These are phyloP conservation scores for Pollicipes pollicipes DNA, from an alignment of 1,140 invertebrate species.

Conservation along the genomic window DNA sequence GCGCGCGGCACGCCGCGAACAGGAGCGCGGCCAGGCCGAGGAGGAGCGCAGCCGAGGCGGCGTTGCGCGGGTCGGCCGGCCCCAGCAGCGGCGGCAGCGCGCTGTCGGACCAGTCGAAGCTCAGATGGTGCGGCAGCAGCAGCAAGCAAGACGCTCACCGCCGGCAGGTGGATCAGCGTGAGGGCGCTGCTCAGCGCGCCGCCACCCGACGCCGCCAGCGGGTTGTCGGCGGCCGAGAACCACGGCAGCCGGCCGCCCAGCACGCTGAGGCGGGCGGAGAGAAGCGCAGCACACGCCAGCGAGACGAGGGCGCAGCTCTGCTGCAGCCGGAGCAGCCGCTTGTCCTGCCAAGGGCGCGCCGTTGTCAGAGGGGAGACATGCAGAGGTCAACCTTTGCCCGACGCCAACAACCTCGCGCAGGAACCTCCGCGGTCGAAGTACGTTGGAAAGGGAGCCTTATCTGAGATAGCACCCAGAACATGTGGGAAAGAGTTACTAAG, in stretches of 20 bases:
- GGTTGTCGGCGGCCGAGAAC: constrained; percentile 28
- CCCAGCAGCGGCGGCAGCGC: constrained; percentile 60
- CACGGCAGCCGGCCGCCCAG: constrained; percentile 23
- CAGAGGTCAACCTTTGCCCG: no score
- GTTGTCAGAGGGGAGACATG: no score
- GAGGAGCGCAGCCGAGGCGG: constrained; percentile 53
- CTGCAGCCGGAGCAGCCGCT: neutral
- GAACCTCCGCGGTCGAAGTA: no score
- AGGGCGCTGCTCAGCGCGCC: constrained; percentile 30
- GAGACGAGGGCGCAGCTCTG: neutral
- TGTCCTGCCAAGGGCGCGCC: no score
- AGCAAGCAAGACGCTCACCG: constrained; percentile 64
- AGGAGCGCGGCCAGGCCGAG: constrained; percentile 27
- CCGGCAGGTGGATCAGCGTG: constrained; percentile 73
- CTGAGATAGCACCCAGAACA: no score
- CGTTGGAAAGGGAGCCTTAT: no score
- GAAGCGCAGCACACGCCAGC: constrained; percentile 16
- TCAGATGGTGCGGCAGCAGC: constrained; percentile 57
- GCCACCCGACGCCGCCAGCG: constrained; percentile 26
- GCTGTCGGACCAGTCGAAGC: constrained; percentile 94
- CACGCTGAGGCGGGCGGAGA: constrained; percentile 23
- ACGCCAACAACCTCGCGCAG: no score
- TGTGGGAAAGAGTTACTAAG: no score
- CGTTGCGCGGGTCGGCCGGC: constrained; percentile 52
- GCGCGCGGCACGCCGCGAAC: constrained; percentile 20